Evolutionary conservation across 2,797 vertebrate genomes (phyloP).

Genomic region (Microcaecilia unicolor): DNA sequence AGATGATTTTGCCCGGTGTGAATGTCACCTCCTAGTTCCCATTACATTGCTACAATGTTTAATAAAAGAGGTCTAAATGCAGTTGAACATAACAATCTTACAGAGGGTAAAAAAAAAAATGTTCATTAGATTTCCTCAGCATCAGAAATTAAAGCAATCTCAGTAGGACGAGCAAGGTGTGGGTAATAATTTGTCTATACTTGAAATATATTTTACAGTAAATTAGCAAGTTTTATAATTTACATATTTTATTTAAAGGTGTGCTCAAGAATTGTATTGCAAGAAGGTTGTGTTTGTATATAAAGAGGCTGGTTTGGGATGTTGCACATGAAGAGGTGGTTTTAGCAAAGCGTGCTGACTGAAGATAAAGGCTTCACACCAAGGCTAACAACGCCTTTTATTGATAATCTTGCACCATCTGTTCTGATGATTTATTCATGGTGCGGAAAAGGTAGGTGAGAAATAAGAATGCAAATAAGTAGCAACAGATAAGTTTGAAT

Average conservation of each 20-base stretch:
- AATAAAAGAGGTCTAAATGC: no score
- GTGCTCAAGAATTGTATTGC: constrained; percentile 3
- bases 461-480: constrained; percentile 41
- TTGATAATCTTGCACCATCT: constrained; percentile 50
- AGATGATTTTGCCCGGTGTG: no score
- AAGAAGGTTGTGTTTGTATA: constrained; percentile 4
- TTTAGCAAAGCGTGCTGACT: constrained; percentile 25
- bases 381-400: constrained; percentile 44
- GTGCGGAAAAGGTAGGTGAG: constrained; percentile 41
- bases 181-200: no score
- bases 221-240: neutral
- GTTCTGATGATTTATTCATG: constrained; percentile 54
- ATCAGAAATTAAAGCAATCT: no score
- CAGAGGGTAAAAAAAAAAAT: no score
- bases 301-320: constrained; percentile 20
- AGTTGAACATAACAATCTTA: no score
- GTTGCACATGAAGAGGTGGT: constrained; percentile 40
- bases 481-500: constrained; percentile 23
- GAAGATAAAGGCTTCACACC: constrained; percentile 28
- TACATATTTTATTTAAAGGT: constrained; percentile 5
- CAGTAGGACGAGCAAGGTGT: no score
- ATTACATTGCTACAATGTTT: no score
- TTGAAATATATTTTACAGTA: no score
- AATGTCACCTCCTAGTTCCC: no score
- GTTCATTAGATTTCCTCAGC: no score